Percentiles rank a stretch among this genome's conserved stretches.
These are phyloP conservation scores for Syrista parreyssii DNA, from an alignment of 2,888 invertebrate species.

Conservation along the genomic window DNA sequence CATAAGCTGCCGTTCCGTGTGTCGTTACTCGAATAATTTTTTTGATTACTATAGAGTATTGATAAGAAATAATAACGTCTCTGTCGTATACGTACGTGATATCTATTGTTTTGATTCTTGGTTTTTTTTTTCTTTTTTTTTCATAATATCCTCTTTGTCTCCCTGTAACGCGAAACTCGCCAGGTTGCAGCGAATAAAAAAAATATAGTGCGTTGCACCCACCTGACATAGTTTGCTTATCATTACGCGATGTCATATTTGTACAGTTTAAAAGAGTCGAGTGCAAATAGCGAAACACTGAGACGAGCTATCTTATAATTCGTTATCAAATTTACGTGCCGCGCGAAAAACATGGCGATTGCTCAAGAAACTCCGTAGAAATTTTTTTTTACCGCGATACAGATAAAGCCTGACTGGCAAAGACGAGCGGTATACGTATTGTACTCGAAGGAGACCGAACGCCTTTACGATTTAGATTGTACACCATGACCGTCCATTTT, in stretches of 20 bases:
- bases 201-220: not conserved
- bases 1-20: not conserved
- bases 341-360: not conserved
- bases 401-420: not conserved
- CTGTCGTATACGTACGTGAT: not conserved
- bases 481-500: not conserved
- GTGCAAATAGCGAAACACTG: not conserved
- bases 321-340: not conserved
- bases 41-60: not conserved
- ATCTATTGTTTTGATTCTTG: not conserved
- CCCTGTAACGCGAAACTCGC: not conserved
- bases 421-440: not conserved
- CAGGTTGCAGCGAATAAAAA: not conserved
- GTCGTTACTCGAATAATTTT: not conserved
- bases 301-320: not conserved
- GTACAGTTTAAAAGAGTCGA: conserved; percentile 14
- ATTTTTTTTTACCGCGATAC: not conserved
- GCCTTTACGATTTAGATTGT: not conserved
- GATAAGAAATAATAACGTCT: not conserved
- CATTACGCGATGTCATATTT: conserved; percentile 41
- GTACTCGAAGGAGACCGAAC: not conserved
- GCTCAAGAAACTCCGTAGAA: not conserved
- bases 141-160: not conserved
- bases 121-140: too few species aligned
- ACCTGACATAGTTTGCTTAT: conserved; percentile 25